Conservation (phyloP, 2,888 invertebrate species). For the Sinotaia quadrata region DNA sequence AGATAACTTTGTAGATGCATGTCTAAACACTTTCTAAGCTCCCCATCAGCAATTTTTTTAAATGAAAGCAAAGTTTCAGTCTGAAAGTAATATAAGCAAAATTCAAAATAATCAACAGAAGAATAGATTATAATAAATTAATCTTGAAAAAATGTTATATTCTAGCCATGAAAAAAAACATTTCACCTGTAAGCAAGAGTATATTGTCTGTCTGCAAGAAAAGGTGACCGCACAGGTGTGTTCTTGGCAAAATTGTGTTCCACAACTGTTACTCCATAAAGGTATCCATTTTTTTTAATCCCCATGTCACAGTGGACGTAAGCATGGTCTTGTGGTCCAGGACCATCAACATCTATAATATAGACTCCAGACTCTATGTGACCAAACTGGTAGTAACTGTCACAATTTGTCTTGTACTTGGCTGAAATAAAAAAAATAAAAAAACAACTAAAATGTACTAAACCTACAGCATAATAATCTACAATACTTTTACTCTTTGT, state of each 20-base stretch:
- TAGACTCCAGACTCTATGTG: constrained; percentile 92
- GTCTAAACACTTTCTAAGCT: too few relatives aligned
- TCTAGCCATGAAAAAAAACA: too few relatives aligned
- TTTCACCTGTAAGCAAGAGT: constrained; percentile 55
- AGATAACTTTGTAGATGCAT: too few relatives aligned
- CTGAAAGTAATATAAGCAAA: too few relatives aligned
- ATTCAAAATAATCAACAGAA: too few relatives aligned
- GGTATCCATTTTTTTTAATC: constrained; percentile 37
- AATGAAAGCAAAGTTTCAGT: too few relatives aligned
- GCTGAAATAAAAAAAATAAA: constrained; percentile 76
- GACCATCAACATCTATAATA: constrained; percentile 93
- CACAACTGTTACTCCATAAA: constrained; percentile 55
- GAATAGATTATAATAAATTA: too few relatives aligned
- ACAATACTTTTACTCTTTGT: too few relatives aligned
- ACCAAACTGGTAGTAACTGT: constrained; percentile 89
- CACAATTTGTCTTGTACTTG: constrained; percentile 90
- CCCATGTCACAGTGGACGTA: constrained; percentile 92
- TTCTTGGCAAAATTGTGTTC: constrained; percentile 59
- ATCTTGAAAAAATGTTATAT: too few relatives aligned
- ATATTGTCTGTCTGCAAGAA: constrained; percentile 64
- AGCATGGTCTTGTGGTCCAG: constrained; percentile 91
- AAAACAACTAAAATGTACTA: too few relatives aligned
- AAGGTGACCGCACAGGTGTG: constrained; percentile 50
- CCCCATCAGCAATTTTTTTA: too few relatives aligned
- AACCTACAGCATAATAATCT: too few relatives aligned